A percentile compares a stretch with the other conserved stretches of the same genome.
Evolutionary conservation across 2,113 vertebrate genomes (phyloP).

Genomic region (Ranitomeya variabilis): DNA sequence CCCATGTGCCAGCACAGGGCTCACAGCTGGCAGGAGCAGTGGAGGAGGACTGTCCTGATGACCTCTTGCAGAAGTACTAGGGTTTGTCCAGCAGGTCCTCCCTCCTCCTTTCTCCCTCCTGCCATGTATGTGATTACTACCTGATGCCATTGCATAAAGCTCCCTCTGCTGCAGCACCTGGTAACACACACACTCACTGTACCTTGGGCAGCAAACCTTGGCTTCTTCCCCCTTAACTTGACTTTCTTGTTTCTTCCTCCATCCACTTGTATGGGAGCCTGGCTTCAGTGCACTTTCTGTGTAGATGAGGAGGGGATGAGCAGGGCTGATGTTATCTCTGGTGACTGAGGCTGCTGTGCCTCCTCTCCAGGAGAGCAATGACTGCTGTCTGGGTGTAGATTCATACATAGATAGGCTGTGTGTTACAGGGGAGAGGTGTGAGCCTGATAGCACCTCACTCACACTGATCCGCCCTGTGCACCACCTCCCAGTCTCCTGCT

Average conservation of each 20-base stretch:
- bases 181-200: slow-evolving; percentile 30
- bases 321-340: slow-evolving; percentile 34
- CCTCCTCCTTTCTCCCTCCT: neutral
- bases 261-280: slow-evolving; percentile 8
- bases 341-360: slow-evolving; percentile 13
- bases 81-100: neutral
- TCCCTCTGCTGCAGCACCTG: slow-evolving; percentile 30
- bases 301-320: neutral
- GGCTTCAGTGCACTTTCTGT: slow-evolving; percentile 11
- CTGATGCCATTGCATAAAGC: slow-evolving; percentile 12
- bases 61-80: neutral
- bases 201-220: slow-evolving; percentile 32
- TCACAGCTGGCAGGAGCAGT: neutral
- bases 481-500: slow-evolving; percentile 55
- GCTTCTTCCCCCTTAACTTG: slow-evolving; percentile 50
- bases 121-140: neutral
- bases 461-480: slow-evolving; percentile 49
- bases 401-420: slow-evolving; percentile 45
- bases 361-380: slow-evolving; percentile 10
- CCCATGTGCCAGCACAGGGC: too few species aligned
- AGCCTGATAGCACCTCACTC: slow-evolving; percentile 40
- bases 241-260: slow-evolving; percentile 55
- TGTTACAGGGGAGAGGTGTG: slow-evolving; percentile 47
- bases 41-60: neutral
- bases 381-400: slow-evolving; percentile 35